phyloP scores from a whole-genome alignment of 2,113 vertebrate genomes.

The Cepphus grylle region DNA sequence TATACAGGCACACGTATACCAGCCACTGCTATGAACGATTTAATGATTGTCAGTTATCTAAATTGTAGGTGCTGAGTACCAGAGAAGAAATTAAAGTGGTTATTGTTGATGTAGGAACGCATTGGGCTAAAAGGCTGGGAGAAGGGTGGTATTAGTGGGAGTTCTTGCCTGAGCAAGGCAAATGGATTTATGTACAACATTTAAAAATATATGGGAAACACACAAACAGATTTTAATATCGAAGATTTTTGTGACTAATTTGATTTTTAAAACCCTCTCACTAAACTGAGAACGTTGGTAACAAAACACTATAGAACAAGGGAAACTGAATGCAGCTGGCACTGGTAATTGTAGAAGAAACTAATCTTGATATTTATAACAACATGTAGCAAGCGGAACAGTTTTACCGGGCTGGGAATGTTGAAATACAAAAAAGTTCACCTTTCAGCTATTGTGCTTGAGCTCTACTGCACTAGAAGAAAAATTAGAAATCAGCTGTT shows the following conservation, averaged over 20 bases:
- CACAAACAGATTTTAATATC: conserved; percentile 13
- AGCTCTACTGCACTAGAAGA: neutral
- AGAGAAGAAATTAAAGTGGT: conserved; percentile 20
- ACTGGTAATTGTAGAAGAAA: conserved; percentile 75
- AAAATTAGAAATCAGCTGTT: conserved; percentile 47
- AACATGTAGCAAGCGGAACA: conserved; percentile 51
- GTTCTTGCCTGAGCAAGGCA: neutral
- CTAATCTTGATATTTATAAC: conserved; percentile 74
- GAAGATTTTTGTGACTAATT: conserved; percentile 31
- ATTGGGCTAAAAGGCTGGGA: neutral
- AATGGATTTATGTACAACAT: conserved; percentile 11
- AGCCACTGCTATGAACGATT: neutral
- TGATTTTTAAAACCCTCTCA: conserved; percentile 41
- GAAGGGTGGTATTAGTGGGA: neutral
- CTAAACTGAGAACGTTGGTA: conserved; percentile 60
- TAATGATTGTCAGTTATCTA: neutral
- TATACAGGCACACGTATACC: neutral
- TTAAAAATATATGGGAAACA: conserved; percentile 23
- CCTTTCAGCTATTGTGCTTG: conserved; percentile 60
- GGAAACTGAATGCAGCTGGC: conserved; percentile 68
- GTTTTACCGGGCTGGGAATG: conserved; percentile 65
- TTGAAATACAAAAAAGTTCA: conserved; percentile 63
- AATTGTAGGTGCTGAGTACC: neutral
- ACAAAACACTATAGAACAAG: conserved; percentile 65
- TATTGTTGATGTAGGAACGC: neutral